Percentiles rank a stretch among this genome's conserved stretches.
phyloP scores from a whole-genome alignment of 2,888 invertebrate species.

The Synanthedon andrenaeformis region DNA sequence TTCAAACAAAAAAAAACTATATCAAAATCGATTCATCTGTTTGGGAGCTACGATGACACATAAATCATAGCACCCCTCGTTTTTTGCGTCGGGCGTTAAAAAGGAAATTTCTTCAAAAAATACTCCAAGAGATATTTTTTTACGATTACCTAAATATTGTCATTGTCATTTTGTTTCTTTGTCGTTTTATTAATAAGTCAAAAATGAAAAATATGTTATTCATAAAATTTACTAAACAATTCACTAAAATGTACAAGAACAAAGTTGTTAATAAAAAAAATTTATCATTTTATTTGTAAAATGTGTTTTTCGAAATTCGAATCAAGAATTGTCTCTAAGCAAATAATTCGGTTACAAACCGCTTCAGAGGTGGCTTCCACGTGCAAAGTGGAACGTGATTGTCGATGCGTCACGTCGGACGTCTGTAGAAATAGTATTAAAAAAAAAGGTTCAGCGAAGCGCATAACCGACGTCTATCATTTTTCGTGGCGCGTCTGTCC shows the following conservation, averaged over 20 bases:
- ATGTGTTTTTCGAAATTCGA: neutral
- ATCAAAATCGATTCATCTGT: no score
- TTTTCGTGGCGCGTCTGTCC: slow-evolving; percentile 51
- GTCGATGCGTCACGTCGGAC: slow-evolving; percentile 29
- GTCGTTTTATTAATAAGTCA: slow-evolving; percentile 13
- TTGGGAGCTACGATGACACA: no score
- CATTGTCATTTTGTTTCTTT: no score
- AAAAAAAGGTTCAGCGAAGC: slow-evolving; percentile 30
- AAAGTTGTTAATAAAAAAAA: neutral
- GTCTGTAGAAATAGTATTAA: slow-evolving; percentile 14
- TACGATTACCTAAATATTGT: no score
- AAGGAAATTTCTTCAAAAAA: no score
- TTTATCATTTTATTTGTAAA: neutral
- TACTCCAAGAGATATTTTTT: no score
- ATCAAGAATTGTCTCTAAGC: neutral
- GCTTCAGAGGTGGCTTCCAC: slow-evolving; percentile 7
- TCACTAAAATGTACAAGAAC: no score
- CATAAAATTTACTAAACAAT: no score
- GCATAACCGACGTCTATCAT: slow-evolving; percentile 44
- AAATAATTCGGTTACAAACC: neutral
- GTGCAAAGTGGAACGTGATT: slow-evolving; percentile 40
- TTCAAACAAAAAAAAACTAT: no score
- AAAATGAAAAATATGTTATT: slow-evolving; percentile 16
- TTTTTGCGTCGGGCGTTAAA: no score
- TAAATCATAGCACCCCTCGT: no score